phyloP scores from a whole-genome alignment of 2,113 vertebrate species.

The Clarias macrocephalus region DNA sequence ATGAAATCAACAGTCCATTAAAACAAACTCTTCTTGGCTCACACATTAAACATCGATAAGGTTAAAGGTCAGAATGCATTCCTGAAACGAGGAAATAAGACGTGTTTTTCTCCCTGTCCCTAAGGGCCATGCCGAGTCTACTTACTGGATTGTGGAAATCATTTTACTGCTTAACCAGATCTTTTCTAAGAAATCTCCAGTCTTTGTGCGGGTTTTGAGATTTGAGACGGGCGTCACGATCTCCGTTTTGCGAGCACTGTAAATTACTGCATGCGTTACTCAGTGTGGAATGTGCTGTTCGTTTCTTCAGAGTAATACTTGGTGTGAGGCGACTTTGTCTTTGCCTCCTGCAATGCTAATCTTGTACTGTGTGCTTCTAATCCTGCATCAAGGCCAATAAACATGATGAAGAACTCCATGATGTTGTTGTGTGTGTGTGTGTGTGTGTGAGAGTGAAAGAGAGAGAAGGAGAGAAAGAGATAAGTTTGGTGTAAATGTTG shows the following conservation, averaged over 20 bases:
- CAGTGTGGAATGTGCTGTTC: conserved; percentile 66
- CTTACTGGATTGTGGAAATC: conserved; percentile 26
- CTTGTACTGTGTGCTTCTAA: conserved; percentile 65
- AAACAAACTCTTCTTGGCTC: not conserved
- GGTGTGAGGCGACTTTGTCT: conserved; percentile 66
- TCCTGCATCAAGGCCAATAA: conserved; percentile 70
- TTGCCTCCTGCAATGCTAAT: conserved; percentile 63
- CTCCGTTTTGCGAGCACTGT: conserved; percentile 36
- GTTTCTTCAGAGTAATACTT: conserved; percentile 65
- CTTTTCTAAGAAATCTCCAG: not conserved
- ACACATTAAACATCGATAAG: not conserved
- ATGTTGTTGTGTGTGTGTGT: conserved; percentile 23
- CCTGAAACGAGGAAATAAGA: not conserved
- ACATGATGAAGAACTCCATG: conserved; percentile 59
- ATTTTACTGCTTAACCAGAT: not conserved
- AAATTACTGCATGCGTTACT: conserved; percentile 73
- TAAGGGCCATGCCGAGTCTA: not conserved
- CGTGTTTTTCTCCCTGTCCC: conserved; percentile 7
- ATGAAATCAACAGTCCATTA: not conserved
- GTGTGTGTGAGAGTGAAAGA: not conserved
- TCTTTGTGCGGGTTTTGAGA: not conserved
- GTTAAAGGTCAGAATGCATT: not conserved
- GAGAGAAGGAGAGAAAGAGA: not conserved
- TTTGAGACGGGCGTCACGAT: not conserved
- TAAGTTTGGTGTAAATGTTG: not conserved